A percentile compares a stretch with the other conserved stretches of the same genome.
Evolutionary conservation across 2,113 vertebrate genomes (phyloP).

Genomic region (Rhabdornis inornatus): DNA sequence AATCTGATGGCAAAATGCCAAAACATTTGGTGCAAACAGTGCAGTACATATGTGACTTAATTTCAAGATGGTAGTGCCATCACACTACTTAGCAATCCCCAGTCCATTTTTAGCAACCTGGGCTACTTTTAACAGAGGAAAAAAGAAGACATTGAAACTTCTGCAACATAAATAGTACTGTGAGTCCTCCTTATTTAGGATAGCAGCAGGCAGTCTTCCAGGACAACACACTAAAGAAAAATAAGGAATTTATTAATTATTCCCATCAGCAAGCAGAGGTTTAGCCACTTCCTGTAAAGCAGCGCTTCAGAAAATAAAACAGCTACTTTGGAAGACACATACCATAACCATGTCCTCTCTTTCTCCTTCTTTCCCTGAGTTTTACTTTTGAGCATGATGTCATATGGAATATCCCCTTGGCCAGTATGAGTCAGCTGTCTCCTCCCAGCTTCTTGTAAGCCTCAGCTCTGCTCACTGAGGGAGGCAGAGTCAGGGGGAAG

Average conservation of each 20-base stretch:
- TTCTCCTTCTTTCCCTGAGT: neutral
- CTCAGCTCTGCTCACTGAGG: rapidly evolving
- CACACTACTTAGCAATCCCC: neutral
- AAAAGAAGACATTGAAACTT: neutral
- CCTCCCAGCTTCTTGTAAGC: neutral
- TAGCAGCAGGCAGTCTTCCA: neutral
- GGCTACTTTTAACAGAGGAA: neutral
- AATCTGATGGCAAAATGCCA: neutral
- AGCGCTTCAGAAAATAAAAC: neutral
- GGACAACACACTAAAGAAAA: neutral
- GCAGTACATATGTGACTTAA: neutral
- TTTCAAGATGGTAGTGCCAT: neutral
- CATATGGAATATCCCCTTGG: neutral
- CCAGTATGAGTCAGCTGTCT: neutral
- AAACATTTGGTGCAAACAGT: neutral
- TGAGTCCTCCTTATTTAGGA: neutral
- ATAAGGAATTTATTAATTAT: neutral
- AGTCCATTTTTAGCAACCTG: neutral
- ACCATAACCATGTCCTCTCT: neutral
- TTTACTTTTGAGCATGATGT: neutral
- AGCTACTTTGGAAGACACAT: neutral
- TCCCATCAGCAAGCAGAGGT: neutral
- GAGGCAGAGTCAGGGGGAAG: neutral
- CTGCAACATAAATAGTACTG: neutral
- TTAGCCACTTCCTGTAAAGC: neutral